Evolutionary conservation across 2,113 vertebrate genomes (phyloP), one percentile per base, ranked within the genome.

Genomic region (Vidua chalybeata): DNA sequence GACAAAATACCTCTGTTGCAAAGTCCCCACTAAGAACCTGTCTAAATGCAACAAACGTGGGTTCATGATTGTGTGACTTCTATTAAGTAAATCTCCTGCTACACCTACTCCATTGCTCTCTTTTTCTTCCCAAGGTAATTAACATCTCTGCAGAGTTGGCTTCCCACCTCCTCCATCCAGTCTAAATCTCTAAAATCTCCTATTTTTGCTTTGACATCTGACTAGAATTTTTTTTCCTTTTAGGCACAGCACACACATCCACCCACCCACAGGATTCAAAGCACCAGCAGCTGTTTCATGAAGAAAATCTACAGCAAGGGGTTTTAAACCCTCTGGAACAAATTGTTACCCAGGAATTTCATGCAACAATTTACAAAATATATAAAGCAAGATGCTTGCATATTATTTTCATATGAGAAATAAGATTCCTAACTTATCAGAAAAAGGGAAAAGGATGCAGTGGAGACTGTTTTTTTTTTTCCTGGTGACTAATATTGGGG

Each of bases 181-280:
- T 74, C 94, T 87, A 93, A 96, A 96, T 82, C 92, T 97, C 91
- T 33, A 69, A 91, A 96, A 90, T 90, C 66, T 93, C 94, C 96
- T 94, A 87, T 94, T 93, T 97, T 93, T 96, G 92, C 96, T 97
- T 96, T 96, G 96, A 97, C 94, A 96, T 95, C 95, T 95, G 93
- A 94, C 86, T 91, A 83, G 73, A 87, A 2, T 56, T 83, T 89
- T 95, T 90, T 91, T 89, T 72, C 81, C 73, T 94, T 93, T 95
- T 72, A 93, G 86, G 87, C 86, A 92, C 91, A 96, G 95, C 84
- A 96, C 78, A 97, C 94, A 95, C 94, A 96, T 95, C 90, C 84
- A 94, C 77, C 94, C 92, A 92, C 92, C 87, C 89, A 92, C 95
- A 66, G 6, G 3, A 87, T 82, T 83, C 94, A 95, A 79, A 92